Conservation (phyloP, 2,113 vertebrate genomes). For the Plestiodon gilberti region DNA sequence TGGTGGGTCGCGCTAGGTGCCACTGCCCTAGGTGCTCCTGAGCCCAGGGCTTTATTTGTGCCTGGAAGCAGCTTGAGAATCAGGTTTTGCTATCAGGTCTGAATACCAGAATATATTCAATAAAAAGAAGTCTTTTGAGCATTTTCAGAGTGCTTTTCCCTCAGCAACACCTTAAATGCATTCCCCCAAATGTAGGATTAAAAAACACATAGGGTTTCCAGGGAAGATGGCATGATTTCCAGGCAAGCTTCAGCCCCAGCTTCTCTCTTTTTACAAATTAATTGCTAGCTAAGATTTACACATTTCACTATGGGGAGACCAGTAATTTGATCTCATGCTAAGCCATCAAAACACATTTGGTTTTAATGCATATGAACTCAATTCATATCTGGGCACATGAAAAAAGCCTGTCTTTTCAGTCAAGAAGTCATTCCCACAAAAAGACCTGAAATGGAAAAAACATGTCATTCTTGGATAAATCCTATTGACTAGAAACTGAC, state of each 20-base stretch:
- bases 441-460: neutral
- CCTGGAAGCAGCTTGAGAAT: neutral
- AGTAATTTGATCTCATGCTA: slow-evolving; percentile 10
- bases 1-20: too few relatives aligned
- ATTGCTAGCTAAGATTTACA: neutral
- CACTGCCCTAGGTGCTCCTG: too few relatives aligned
- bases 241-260: neutral
- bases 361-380: neutral
- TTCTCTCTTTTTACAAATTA: neutral
- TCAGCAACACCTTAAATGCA: neutral
- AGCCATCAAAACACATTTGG: neutral
- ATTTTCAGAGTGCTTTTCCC: neutral
- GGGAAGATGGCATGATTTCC: neutral
- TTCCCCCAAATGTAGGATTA: too few relatives aligned
- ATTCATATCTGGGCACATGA: neutral
- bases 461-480: neutral
- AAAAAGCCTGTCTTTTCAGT: neutral
- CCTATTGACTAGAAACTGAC: neutral
- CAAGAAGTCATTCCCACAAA: too few relatives aligned
- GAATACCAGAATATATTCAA: neutral
- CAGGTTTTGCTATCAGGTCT: neutral
- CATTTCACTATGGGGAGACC: neutral
- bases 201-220: neutral
- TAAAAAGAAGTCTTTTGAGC: neutral
- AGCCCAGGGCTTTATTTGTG: neutral